Conservation (phyloP, 1,140 invertebrate species). For the Papilio aristodemus region DNA sequence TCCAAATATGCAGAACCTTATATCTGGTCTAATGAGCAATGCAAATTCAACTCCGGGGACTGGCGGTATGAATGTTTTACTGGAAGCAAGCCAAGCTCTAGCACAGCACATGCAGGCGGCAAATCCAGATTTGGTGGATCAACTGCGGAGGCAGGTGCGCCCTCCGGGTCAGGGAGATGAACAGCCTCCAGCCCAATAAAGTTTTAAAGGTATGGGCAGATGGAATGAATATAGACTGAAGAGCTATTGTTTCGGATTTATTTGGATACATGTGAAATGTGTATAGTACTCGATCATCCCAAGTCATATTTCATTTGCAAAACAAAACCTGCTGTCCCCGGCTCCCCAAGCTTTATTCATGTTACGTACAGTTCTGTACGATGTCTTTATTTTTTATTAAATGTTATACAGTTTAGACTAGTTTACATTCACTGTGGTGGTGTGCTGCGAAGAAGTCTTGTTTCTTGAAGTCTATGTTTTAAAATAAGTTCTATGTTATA, state of each 20-base stretch:
- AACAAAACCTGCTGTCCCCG: not conserved
- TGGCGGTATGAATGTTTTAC: conserved; percentile 58
- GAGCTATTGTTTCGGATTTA: conserved; percentile 4
- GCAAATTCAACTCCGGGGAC: conserved; percentile 36
- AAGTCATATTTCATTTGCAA: conserved; percentile 13
- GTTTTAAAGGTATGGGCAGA: not conserved
- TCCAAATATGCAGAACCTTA: conserved; percentile 88
- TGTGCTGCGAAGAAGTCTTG: no score
- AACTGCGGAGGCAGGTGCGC: conserved; percentile 69
- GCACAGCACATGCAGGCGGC: conserved; percentile 77
- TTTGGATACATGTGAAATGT: conserved; percentile 16
- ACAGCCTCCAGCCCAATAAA: conserved; percentile 37
- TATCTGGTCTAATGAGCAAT: conserved; percentile 71
- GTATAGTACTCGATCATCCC: not conserved
- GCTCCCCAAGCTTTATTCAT: not conserved
- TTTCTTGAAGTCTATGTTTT: no score
- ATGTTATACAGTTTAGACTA: no score
- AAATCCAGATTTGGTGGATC: conserved; percentile 75
- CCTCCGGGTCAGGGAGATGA: conserved; percentile 50
- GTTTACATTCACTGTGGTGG: no score
- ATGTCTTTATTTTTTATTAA: not conserved
- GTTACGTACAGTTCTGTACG: not conserved
- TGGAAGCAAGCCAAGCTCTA: conserved; percentile 74
- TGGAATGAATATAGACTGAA: conserved; percentile 5
- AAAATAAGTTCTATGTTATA: no score